Conservation (phyloP, 2,888 invertebrate genomes). For the Blera fallax region DNA sequence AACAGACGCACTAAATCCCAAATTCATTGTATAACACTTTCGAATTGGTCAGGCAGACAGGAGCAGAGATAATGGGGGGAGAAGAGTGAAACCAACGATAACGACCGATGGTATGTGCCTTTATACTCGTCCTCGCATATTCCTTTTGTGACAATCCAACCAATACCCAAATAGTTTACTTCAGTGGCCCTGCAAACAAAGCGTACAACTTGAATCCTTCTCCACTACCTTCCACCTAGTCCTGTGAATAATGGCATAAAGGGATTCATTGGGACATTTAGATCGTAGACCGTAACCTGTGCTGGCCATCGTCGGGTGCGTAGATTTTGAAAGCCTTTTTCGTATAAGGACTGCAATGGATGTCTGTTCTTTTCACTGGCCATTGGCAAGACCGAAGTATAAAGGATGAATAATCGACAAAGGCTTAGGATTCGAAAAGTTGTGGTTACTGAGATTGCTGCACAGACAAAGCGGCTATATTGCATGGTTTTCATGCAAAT, state of each 20-base stretch:
- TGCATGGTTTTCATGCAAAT: slow-evolving; percentile 52
- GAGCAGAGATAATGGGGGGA: not conserved
- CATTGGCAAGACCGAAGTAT: slow-evolving; percentile 42
- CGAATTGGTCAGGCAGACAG: slow-evolving; percentile 45
- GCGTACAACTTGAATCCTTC: slow-evolving; percentile 60
- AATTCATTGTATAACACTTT: slow-evolving; percentile 68
- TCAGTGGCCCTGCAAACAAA: slow-evolving; percentile 39
- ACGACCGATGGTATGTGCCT: slow-evolving; percentile 23
- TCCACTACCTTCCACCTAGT: slow-evolving; percentile 18
- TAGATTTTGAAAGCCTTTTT: not conserved
- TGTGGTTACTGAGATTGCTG: slow-evolving; percentile 35
- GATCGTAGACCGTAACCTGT: slow-evolving; percentile 1
- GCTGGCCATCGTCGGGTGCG: slow-evolving; percentile 46
- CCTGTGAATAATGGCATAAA: slow-evolving; percentile 58
- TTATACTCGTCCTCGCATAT: no score
- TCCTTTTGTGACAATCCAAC: slow-evolving; percentile 44
- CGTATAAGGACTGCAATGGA: not conserved
- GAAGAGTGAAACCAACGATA: slow-evolving; percentile 2
- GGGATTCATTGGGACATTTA: slow-evolving; percentile 56
- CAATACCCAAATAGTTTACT: slow-evolving; percentile 31
- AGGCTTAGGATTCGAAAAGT: slow-evolving; percentile 25
- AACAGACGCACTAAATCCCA: slow-evolving; percentile 65
- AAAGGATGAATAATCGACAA: slow-evolving; percentile 64
- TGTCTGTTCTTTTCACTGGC: slow-evolving; percentile 48
- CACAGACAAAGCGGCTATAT: slow-evolving; percentile 29